These are phyloP conservation scores for Trachelus iudaicus DNA, from an alignment of 2,888 invertebrate species.

Conservation along the genomic window DNA sequence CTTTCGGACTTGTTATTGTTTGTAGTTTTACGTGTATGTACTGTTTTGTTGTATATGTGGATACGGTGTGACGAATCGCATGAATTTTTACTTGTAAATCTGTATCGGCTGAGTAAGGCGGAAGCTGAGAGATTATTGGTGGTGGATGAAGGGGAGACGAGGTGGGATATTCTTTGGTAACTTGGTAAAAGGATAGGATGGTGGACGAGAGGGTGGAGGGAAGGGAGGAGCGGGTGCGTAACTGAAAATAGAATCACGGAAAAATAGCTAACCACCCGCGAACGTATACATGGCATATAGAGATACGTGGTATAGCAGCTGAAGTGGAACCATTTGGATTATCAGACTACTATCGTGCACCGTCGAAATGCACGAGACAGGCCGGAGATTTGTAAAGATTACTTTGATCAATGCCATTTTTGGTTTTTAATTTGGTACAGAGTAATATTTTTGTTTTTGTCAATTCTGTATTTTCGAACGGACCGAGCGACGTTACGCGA, in stretches of 20 bases:
- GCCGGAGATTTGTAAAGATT: neutral
- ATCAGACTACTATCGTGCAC: neutral
- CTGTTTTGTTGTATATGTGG: neutral
- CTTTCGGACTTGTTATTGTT: neutral
- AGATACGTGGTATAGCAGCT: neutral
- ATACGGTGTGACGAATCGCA: neutral
- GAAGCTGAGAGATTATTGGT: neutral
- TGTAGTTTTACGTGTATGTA: neutral
- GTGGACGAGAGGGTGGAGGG: neutral
- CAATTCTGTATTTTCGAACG: neutral
- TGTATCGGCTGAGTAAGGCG: neutral
- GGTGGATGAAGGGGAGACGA: neutral
- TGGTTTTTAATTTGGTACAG: no score
- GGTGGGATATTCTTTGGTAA: neutral
- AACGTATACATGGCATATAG: slow-evolving; percentile 49
- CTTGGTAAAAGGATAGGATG: neutral
- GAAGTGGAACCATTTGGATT: neutral
- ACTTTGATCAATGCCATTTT: neutral
- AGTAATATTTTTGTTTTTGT: no score
- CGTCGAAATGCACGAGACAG: neutral
- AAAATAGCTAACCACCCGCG: slow-evolving; percentile 17
- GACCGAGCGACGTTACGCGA: neutral
- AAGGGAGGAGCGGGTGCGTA: neutral
- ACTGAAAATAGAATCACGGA: slow-evolving; percentile 17
- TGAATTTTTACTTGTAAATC: neutral